Percentiles rank a stretch among this genome's conserved stretches.
These are phyloP conservation scores for Sarcophaga caerulescens DNA, from an alignment of 2,888 invertebrate species.

Conservation along the genomic window DNA sequence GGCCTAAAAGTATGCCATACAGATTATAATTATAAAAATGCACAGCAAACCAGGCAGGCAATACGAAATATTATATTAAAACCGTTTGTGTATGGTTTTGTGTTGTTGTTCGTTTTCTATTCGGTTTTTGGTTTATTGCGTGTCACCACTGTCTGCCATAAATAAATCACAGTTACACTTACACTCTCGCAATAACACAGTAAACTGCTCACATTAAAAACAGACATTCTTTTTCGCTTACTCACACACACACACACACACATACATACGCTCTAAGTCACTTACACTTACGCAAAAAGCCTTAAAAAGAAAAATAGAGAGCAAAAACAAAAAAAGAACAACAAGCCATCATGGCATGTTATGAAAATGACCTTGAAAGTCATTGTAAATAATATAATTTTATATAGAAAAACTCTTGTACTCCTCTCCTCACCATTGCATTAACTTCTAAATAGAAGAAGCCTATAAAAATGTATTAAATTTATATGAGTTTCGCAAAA, in stretches of 20 bases:
- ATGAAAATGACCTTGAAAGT: slow-evolving; percentile 58
- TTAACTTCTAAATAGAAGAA: not conserved
- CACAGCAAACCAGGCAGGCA: too few relatives aligned
- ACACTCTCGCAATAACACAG: slow-evolving; percentile 8
- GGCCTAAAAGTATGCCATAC: slow-evolving; percentile 52
- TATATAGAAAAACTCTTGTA: not conserved
- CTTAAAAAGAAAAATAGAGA: not conserved
- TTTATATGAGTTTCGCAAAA: not conserved
- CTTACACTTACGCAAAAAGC: slow-evolving; percentile 11
- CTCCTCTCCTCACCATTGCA: not conserved
- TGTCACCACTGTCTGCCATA: slow-evolving; percentile 62
- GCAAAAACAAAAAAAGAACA: not conserved
- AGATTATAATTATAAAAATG: slow-evolving; percentile 13
- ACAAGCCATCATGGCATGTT: slow-evolving; percentile 34
- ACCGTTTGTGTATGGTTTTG: not conserved
- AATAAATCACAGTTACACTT: slow-evolving; percentile 56
- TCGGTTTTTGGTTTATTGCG: slow-evolving; percentile 44
- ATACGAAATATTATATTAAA: slow-evolving; percentile 1
- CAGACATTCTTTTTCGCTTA: slow-evolving; percentile 21
- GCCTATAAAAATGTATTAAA: slow-evolving; percentile 31
- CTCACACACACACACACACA: slow-evolving; percentile 9
- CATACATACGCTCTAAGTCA: not conserved
- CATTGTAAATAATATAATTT: slow-evolving; percentile 53
- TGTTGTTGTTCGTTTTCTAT: not conserved
- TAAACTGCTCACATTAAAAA: slow-evolving; percentile 12